Evolutionary conservation across 2,113 vertebrate species (phyloP).

Genomic region (Pteropus alecto): DNA sequence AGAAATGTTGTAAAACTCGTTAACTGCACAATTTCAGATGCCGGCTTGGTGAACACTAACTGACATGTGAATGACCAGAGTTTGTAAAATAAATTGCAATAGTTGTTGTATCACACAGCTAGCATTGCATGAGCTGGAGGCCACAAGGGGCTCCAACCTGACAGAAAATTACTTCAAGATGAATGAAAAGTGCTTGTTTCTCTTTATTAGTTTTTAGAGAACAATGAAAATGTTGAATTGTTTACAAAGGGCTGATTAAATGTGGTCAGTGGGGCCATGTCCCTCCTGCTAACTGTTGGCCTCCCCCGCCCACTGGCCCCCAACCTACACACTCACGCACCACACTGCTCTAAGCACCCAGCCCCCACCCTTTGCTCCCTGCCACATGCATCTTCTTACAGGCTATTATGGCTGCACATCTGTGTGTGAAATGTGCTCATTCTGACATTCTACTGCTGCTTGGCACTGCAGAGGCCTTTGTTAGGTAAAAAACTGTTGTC

Average conservation of each 20-base stretch:
- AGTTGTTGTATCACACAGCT: conserved; percentile 87
- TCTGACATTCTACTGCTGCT: conserved; percentile 93
- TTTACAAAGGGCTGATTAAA: conserved; percentile 90
- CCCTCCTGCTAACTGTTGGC: conserved; percentile 83
- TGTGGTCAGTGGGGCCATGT: conserved; percentile 85
- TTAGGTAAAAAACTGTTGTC: conserved; percentile 91
- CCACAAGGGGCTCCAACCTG: conserved; percentile 87
- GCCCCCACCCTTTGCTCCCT: conserved; percentile 72
- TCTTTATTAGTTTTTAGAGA: conserved; percentile 92
- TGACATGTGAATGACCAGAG: conserved; percentile 88
- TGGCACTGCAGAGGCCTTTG: conserved; percentile 91
- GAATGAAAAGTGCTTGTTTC: conserved; percentile 89
- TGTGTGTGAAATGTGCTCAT: conserved; percentile 98
- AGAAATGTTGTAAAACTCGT: conserved; percentile 91
- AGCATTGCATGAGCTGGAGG: conserved; percentile 84
- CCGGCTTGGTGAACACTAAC: conserved; percentile 87
- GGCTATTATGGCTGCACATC: conserved; percentile 94
- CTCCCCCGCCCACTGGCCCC: conserved; percentile 77
- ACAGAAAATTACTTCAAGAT: conserved; percentile 90
- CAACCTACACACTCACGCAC: conserved; percentile 46
- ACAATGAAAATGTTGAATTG: conserved; percentile 90
- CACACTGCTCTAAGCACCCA: conserved; percentile 69
- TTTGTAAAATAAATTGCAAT: conserved; percentile 91
- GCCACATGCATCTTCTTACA: conserved; percentile 88
- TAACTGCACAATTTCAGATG: conserved; percentile 90